These are phyloP conservation scores for Trichechus manatus DNA, from an alignment of 2,113 vertebrate genomes.

Conservation along the genomic window DNA sequence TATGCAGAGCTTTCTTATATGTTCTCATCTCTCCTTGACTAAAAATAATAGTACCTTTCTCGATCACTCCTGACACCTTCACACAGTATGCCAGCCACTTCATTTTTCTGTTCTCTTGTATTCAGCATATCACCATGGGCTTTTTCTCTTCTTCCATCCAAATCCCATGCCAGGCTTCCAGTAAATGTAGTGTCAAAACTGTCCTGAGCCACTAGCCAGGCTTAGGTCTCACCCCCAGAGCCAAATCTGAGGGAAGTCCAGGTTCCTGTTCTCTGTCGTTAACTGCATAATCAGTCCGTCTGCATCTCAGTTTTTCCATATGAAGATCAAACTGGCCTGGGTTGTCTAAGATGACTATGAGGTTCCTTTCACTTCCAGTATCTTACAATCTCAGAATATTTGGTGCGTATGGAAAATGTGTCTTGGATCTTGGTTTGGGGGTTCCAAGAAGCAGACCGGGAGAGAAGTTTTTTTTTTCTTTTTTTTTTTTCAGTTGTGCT, in stretches of 20 bases:
- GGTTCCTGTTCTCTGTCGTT: neutral
- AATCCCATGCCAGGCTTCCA: neutral
- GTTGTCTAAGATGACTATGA: neutral
- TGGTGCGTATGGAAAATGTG: neutral
- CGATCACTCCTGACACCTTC: neutral
- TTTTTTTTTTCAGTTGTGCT: no score
- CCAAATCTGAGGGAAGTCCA: neutral
- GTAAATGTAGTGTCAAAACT: neutral
- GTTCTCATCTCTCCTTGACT: neutral
- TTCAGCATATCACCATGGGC: neutral
- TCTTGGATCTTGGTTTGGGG: neutral
- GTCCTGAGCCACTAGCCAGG: neutral
- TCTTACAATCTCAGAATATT: neutral
- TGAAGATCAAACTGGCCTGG: neutral
- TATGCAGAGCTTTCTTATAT: neutral
- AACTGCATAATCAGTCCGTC: neutral
- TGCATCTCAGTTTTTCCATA: neutral
- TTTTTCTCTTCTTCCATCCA: constrained; percentile 8
- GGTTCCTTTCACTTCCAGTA: neutral
- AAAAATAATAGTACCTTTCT: neutral
- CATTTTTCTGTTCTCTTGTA: neutral
- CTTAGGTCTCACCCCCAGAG: neutral
- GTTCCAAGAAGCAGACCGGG: neutral
- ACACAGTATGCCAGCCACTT: neutral
- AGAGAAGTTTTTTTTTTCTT: neutral